Base-by-base conservation (phyloP, 2,113 vertebrate genomes). In the Chloebia gouldiae region DNA sequence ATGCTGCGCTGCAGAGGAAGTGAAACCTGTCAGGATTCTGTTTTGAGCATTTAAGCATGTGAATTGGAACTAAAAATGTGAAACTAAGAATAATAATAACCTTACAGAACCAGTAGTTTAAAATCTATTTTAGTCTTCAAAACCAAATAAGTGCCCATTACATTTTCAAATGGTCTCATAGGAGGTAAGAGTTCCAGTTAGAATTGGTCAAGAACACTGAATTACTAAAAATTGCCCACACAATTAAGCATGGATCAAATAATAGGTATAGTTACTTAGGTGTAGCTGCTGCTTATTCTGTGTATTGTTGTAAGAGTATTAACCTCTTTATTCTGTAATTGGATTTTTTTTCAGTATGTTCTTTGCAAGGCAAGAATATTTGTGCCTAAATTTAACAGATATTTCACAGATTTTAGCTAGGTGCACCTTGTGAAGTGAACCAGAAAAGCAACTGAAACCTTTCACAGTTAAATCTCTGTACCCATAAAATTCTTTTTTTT, bases 61-160 rank as follows among this genome's bases (percentile, higher is more conserved):
- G 77, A 91, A 79, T 81, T 95, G 73, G 60, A 65, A 53, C 56
- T 57, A 31, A 81, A 92, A 91, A 37, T 53, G 47, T 35, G 54
- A 81, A 81, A 53, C 72, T 86, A 78, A 78, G 79, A 92, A 73
- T 90, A 82, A 77, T 80, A 75, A 68, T 50, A 63, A 24, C 8
- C 28, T 81, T 64, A n/a, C 44, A 69, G n/a, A 86, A 31, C 45
- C 50, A 79, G 61, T 56, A 85, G 63, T 93, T 92, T 83, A 30
- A 90, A 83, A 15, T 59, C 78, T 94, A n/a, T 88, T 96, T 95
- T 70, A 89, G 57, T 59, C 75, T 82, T 91, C 70, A 85, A 61
- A 95, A 80, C 50, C 70, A 84, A 93, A 13, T 57, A 76, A 66
- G 40, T 11, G 49, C 59, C 79, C 77, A 44, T 90, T 92, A 51